Conservation (phyloP, 2,113 vertebrate genomes). For the Catharus bicknelli region DNA sequence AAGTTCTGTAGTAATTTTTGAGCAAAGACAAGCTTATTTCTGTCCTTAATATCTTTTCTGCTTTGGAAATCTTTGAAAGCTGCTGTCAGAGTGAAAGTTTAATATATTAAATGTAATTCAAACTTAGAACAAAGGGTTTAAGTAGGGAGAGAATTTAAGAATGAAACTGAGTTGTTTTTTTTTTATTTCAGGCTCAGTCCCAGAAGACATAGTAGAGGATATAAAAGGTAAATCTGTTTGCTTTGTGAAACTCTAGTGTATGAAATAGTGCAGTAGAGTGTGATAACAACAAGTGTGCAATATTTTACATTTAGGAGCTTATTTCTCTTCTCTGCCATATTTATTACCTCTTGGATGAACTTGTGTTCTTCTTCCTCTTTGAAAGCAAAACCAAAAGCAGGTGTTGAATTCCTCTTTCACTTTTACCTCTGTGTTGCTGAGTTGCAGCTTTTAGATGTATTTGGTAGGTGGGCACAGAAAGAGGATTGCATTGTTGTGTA, state of each 20-base stretch:
- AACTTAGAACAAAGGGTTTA: not conserved
- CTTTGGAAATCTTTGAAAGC: not conserved
- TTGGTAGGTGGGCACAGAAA: not conserved
- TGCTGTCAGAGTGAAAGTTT: not conserved
- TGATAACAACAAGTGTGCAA: not conserved
- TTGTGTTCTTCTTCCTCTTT: not conserved
- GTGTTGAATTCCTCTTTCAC: not conserved
- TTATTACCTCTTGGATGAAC: not conserved
- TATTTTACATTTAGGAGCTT: not conserved
- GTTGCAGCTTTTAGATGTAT: fast-evolving
- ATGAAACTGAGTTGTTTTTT: not conserved
- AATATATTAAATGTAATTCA: not conserved
- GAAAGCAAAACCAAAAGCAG: not conserved
- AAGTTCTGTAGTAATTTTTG: not conserved
- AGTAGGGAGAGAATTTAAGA: not conserved
- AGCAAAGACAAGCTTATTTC: not conserved
- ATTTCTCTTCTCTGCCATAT: not conserved
- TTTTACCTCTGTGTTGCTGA: not conserved
- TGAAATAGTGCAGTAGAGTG: not conserved
- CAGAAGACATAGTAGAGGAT: slow-evolving; percentile 94
- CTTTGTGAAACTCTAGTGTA: not conserved
- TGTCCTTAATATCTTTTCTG: not conserved
- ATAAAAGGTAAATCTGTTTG: slow-evolving; percentile 85
- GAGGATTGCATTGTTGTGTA: not conserved
- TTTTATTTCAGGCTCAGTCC: slow-evolving; percentile 52